Evolutionary conservation across 2,888 invertebrate species (phyloP), one percentile per base, ranked within the genome.

Genomic region (Brachyptera risi): DNA sequence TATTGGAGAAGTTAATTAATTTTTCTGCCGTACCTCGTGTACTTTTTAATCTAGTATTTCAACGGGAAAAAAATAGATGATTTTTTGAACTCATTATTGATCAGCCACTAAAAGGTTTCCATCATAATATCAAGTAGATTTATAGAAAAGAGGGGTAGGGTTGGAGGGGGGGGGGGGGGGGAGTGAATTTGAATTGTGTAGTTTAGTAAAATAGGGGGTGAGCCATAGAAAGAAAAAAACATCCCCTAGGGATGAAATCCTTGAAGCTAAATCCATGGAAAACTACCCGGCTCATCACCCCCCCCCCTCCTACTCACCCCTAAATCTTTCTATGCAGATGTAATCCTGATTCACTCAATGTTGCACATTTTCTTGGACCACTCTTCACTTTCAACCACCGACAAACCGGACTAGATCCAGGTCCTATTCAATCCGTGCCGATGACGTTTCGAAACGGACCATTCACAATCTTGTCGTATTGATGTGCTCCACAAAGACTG

Each of bases 151-250:
- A n/a, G n/a, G n/a, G n/a, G n/a, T n/a, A n/a, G n/a, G n/a, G n/a
- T n/a, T n/a, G n/a, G 2, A 31, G 11, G 7, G 11, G 31, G 31
- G 31, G 7, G 7, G 11, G 11, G 31, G 31, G 31, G 24, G 21
- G 54, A 23, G 54, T 47, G 54, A 54, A 54, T 54, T 54, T 35
- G 35, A 54, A 54, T n/a, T 54, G 35, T 37, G 54, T 17, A 54
- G 54, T 54, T 54, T 54, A 37, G 35, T 54, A 37, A 37, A 54
- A 37, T 37, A 37, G 21, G 54, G 54, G 51, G 31, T 51, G 31
- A 31, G 35, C 37, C 17, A 24, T 17, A 26, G 26, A n/a, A n/a
- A n/a, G n/a, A n/a, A n/a, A n/a, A 21, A 54, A 54, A 35, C 21
- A 35, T 17, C 15, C 35, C 51, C 51, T 27, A 27, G 35, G 31